Evolutionary conservation across 2,888 invertebrate genomes (phyloP).

Genomic region (Nomada hirtipes): DNA sequence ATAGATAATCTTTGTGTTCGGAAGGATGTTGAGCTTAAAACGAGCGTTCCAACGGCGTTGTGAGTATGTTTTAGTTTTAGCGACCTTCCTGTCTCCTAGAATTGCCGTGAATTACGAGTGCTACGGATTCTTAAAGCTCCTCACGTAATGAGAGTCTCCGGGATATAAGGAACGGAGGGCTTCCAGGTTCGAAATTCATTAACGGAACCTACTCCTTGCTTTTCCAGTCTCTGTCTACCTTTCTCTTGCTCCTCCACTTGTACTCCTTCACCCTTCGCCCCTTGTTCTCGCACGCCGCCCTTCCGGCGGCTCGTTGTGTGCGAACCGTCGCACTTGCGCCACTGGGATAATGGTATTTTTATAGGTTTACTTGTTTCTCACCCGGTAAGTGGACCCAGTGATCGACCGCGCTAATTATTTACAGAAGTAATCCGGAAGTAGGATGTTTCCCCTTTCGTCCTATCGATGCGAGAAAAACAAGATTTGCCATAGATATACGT

Average conservation of each 20-base stretch:
- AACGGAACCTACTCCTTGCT: slow-evolving; percentile 68
- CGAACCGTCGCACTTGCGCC: slow-evolving; percentile 71
- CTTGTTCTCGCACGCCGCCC: slow-evolving; percentile 37
- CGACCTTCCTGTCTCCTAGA: slow-evolving; percentile 67
- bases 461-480: slow-evolving; percentile 31
- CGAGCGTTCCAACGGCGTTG: slow-evolving; percentile 72
- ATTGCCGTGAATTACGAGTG: slow-evolving; percentile 75
- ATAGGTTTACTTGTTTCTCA: slow-evolving; percentile 72
- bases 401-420: slow-evolving; percentile 73
- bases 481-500: slow-evolving; percentile 1
- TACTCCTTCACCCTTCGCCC: slow-evolving; percentile 17
- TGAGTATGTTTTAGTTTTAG: slow-evolving; percentile 67
- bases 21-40: slow-evolving; percentile 52
- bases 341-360: slow-evolving; percentile 74
- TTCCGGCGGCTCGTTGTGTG: slow-evolving; percentile 47
- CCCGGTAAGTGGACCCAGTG: slow-evolving; percentile 61
- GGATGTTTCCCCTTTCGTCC: slow-evolving; percentile 43
- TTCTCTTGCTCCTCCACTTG: slow-evolving; percentile 34
- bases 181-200: slow-evolving; percentile 77
- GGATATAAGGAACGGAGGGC: slow-evolving; percentile 69
- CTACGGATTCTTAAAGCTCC: slow-evolving; percentile 77
- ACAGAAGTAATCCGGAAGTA: slow-evolving; percentile 63
- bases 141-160: slow-evolving; percentile 78
- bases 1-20: slow-evolving; percentile 69
- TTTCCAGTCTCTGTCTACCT: slow-evolving; percentile 43